phyloP scores from a whole-genome alignment of 2,888 invertebrate genomes.

The Steinernema scapterisci region DNA sequence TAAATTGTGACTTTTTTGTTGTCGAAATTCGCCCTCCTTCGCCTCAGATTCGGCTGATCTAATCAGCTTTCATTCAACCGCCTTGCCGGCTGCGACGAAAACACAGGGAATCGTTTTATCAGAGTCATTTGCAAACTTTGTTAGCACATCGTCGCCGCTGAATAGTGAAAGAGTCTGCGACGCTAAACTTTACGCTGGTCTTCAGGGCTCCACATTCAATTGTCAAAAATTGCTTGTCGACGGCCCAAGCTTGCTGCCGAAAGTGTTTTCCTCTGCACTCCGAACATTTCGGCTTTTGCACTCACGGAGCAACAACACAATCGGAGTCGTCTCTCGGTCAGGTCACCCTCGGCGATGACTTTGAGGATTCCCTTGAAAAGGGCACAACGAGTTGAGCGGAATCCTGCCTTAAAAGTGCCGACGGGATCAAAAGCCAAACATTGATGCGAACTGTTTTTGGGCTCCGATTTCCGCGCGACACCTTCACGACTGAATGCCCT shows the following conservation, averaged over 20 bases:
- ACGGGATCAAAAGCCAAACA: conserved; percentile 6
- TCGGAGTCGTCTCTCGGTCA: too few species aligned
- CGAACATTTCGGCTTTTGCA: too few species aligned
- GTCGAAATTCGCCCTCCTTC: conserved; percentile 7
- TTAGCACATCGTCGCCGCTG: conserved; percentile 10
- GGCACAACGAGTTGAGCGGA: too few species aligned
- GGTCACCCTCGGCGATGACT: too few species aligned
- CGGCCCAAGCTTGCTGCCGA: too few species aligned
- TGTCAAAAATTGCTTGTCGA: conserved; percentile 2
- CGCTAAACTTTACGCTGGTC: not conserved
- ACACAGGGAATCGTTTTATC: conserved; percentile 31
- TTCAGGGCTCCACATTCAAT: conserved; percentile 9
- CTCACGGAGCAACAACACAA: too few species aligned
- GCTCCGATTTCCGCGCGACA: not conserved
- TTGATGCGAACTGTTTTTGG: not conserved
- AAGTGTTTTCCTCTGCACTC: too few species aligned
- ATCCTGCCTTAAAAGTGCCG: too few species aligned
- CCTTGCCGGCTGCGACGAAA: conserved; percentile 10
- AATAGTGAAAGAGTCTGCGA: conserved; percentile 8
- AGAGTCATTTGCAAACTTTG: conserved; percentile 29
- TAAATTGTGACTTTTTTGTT: conserved; percentile 28
- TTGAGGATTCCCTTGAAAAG: too few species aligned
- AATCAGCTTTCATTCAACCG: conserved; percentile 23
- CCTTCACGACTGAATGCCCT: not conserved
- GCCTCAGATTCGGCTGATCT: conserved; percentile 1